Evolutionary conservation across 1,140 invertebrate genomes (phyloP).

Genomic region (Procambarus virginalis): DNA sequence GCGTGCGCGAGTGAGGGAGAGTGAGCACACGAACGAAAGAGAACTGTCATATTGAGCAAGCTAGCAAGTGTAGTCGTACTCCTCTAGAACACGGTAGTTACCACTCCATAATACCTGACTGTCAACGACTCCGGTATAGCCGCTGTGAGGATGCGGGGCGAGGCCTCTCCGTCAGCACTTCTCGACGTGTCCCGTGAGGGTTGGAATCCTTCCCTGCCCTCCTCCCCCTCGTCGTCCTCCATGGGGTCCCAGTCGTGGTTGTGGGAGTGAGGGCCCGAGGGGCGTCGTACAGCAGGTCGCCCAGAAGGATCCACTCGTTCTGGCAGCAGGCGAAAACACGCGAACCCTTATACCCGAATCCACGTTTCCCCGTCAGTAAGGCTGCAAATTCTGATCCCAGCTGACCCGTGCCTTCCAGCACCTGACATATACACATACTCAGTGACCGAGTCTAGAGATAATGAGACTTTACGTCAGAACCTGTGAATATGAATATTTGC

Average conservation of each 20-base stretch:
- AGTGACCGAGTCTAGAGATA: no score
- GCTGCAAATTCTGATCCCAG: conserved; percentile 29
- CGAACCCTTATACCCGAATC: conserved; percentile 50
- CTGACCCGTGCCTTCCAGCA: conserved; percentile 8
- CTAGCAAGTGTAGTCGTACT: no score
- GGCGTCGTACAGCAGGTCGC: conserved; percentile 40
- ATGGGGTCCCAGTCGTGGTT: conserved; percentile 3
- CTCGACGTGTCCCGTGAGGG: neutral
- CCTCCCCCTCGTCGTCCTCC: conserved; percentile 9
- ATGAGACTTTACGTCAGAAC: no score
- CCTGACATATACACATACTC: neutral
- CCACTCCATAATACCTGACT: neutral
- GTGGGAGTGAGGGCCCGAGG: neutral
- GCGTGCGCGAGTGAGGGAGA: no score
- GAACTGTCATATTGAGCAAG: no score
- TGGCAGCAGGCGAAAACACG: conserved; percentile 55
- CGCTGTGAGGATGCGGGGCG: neutral
- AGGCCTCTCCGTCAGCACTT: neutral
- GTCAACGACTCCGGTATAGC: conserved; percentile 12
- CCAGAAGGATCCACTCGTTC: conserved; percentile 53
- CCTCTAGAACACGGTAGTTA: neutral
- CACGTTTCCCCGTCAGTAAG: conserved; percentile 19
- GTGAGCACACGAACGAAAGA: no score
- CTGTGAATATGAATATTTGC: no score
- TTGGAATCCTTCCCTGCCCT: neutral